phyloP scores from a whole-genome alignment of 64 coral and sea anemone genomes.

The Orbicella faveolata region DNA sequence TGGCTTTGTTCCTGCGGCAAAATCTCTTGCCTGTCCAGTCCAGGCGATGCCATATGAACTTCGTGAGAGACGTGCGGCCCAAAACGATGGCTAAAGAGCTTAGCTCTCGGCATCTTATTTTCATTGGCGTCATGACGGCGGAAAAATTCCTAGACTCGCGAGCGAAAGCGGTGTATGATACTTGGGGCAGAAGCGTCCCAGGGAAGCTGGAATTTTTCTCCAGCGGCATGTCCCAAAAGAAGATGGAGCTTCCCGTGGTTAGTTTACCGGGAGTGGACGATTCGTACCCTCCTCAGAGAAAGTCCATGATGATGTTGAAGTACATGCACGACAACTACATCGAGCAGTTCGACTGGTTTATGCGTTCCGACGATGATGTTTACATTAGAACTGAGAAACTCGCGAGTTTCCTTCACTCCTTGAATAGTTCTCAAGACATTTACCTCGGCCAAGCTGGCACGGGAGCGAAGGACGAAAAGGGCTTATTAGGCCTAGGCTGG shows the following conservation, averaged over 20 bases:
- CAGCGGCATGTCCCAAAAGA: conserved; percentile 69
- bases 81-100: conserved; percentile 78
- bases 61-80: conserved; percentile 72
- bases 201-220: conserved; percentile 94
- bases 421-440: conserved; percentile 91
- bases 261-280: conserved; percentile 91
- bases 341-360: conserved; percentile 94
- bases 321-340: conserved; percentile 98
- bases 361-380: conserved; percentile 97
- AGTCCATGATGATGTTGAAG: conserved; percentile 99
- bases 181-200: conserved; percentile 75
- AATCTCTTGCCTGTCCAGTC: conserved; percentile 71
- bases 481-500: conserved; percentile 61
- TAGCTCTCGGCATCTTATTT: conserved; percentile 65
- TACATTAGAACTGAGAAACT: conserved; percentile 93
- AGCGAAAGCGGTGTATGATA: conserved; percentile 88
- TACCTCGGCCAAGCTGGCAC: conserved; percentile 95
- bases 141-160: conserved; percentile 87
- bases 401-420: conserved; percentile 63
- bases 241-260: conserved; percentile 71
- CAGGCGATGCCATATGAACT: conserved; percentile 88
- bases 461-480: conserved; percentile 64
- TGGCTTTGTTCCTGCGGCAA: conserved; percentile 79
- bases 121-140: conserved; percentile 94
- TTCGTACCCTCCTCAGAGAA: conserved; percentile 89